These are phyloP conservation scores for Geococcyx californianus DNA, from an alignment of 2,113 vertebrate species.

Conservation along the genomic window DNA sequence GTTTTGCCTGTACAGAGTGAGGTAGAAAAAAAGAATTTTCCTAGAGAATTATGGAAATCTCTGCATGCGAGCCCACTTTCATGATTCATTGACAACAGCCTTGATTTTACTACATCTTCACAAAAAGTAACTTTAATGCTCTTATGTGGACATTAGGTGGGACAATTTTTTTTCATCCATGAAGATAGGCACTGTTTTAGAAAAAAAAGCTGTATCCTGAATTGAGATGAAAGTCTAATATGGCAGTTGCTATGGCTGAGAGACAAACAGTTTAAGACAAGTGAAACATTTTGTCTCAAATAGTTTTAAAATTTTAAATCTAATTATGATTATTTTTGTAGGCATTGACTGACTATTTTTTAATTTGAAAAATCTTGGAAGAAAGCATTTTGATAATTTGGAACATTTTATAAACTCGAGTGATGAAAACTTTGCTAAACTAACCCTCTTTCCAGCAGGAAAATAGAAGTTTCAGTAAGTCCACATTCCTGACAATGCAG, in stretches of 20 bases:
- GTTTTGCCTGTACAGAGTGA: slow-evolving; percentile 64
- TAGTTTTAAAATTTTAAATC: neutral
- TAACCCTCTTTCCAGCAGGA: neutral
- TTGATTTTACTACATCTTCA: neutral
- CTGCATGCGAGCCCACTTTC: neutral
- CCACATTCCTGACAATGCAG: neutral
- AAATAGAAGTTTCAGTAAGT: neutral
- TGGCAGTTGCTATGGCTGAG: neutral
- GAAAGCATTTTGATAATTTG: neutral
- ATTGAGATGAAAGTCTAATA: neutral
- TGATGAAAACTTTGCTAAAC: slow-evolving; percentile 6
- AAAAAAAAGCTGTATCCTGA: neutral
- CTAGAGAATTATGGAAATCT: slow-evolving; percentile 51
- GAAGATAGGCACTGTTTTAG: neutral
- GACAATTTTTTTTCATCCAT: neutral
- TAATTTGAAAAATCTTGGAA: neutral
- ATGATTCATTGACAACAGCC: neutral
- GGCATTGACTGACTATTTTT: neutral
- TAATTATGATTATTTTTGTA: slow-evolving; percentile 14
- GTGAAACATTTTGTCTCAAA: slow-evolving; percentile 1
- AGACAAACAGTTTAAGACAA: neutral
- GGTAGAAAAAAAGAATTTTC: slow-evolving; percentile 72
- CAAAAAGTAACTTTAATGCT: neutral
- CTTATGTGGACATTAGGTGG: neutral
- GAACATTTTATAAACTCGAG: neutral